These are phyloP conservation scores for Boleophthalmus pectinirostris DNA, from an alignment of 2,113 vertebrate genomes.

Conservation along the genomic window DNA sequence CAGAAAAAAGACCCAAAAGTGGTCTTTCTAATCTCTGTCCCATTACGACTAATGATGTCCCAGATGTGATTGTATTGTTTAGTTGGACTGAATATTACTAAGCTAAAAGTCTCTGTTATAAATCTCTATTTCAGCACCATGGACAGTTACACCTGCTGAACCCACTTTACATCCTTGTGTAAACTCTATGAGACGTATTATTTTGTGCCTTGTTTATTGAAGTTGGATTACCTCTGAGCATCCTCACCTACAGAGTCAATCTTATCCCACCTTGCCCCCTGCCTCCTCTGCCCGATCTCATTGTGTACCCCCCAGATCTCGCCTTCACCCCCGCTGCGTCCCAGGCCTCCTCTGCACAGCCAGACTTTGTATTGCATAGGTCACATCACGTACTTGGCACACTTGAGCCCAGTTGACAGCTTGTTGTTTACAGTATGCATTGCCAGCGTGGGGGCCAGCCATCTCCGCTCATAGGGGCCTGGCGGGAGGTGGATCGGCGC, in stretches of 20 bases:
- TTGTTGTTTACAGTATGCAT: constrained; percentile 78
- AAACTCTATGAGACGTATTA: not conserved
- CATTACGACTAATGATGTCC: not conserved
- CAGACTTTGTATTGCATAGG: constrained; percentile 75
- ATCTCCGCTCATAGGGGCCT: constrained; percentile 49
- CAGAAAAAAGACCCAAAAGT: no score
- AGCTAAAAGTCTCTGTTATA: not conserved
- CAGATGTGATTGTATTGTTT: not conserved
- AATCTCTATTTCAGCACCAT: constrained; percentile 2
- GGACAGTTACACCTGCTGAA: not conserved
- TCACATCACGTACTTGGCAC: constrained; percentile 78
- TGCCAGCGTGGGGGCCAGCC: constrained; percentile 83
- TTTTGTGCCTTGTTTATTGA: constrained; percentile 4
- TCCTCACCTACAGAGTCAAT: constrained; percentile 6
- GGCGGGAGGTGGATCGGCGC: constrained; percentile 50
- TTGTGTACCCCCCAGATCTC: constrained; percentile 39
- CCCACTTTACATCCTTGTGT: not conserved
- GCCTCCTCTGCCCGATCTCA: not conserved
- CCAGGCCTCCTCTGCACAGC: constrained; percentile 55
- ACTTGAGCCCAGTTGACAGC: constrained; percentile 92
- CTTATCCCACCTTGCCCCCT: not conserved
- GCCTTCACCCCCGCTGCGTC: constrained; percentile 42
- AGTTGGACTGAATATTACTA: not conserved
- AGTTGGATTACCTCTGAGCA: constrained; percentile 6
- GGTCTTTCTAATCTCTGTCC: not conserved